Evolutionary conservation across 2,888 invertebrate species (phyloP), one percentile per base, ranked within the genome.

Genomic region (Cheilosia grossa): DNA sequence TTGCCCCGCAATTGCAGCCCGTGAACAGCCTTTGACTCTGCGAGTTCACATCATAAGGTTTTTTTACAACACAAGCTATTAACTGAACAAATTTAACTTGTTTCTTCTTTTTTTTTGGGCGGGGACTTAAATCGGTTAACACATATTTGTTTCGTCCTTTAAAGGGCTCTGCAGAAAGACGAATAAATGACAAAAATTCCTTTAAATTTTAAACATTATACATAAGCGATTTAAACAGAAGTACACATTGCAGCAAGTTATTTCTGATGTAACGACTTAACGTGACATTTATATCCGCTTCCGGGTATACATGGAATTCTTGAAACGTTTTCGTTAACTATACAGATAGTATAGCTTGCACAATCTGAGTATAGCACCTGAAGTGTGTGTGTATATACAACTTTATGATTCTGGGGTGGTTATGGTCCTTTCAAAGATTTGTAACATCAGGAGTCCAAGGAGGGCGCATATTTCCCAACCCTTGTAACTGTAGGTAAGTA

Each of bases 221-320:
- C 72, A 44, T 40, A 72, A 66, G 19, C 58, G 59, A 17, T 47
- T 33, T 58, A 53, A 61, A 78, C 47, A 58, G 51, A 59, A 72
- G 40, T 53, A 59, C 54, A 66, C 64, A 59, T 66, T 72, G 33
- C 30, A 66, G 58, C 66, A 73, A 73, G 66, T 67, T 67, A 67
- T 73, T 66, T 61, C n/a, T 27, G 73, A 53, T 73, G 59, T 80
- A 73, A 59, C 73, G 66, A 79, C 51, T 73, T 59, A 49, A 79
- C 73, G 42, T 66, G 73, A 66, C 79, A 79, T 73, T 79, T 79
- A 79, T 59, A 73, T 67, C 73, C 73, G 80, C 47, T 80, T 73
- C 58, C 54, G 66, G 72, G 59, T 33, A 80, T 61, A 59, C 73
- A 61, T 79, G 66, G 64, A 73, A 56, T 72, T 49, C 37, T 79